Percentiles rank a stretch among this genome's conserved stretches.
Evolutionary conservation across 2,888 invertebrate genomes (phyloP).

Genomic region (Poecilobothrus nobilitatus): DNA sequence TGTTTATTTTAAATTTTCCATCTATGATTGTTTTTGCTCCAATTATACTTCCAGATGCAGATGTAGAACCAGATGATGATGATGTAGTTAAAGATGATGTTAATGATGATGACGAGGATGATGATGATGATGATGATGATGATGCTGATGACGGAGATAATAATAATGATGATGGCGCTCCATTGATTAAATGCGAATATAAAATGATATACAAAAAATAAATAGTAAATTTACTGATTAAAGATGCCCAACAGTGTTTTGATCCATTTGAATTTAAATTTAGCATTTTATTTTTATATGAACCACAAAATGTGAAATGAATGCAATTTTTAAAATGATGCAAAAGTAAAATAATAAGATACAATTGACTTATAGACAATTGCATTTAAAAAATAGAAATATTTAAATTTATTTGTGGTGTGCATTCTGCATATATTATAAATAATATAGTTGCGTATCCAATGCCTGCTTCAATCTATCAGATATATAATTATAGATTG

Average conservation of each 20-base stretch:
- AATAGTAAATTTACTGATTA: neutral
- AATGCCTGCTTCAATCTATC: no score
- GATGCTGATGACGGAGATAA: neutral
- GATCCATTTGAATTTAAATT: neutral
- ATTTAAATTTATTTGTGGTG: no score
- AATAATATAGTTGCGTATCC: no score
- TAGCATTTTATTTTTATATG: neutral
- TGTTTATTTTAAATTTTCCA: conserved; percentile 12
- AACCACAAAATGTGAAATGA: neutral
- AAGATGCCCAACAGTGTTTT: neutral
- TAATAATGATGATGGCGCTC: neutral
- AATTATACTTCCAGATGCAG: conserved; percentile 16
- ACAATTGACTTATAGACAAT: no score
- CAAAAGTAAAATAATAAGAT: no score
- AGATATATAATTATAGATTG: no score
- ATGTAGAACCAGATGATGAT: conserved; percentile 12
- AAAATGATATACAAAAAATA: neutral
- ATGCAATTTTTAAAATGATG: no score
- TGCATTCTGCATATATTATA: no score
- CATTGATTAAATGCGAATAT: neutral
- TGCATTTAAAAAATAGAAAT: no score
- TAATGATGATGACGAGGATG: conserved; percentile 14
- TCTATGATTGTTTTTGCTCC: conserved; percentile 17
- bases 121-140: neutral
- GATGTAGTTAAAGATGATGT: neutral